phyloP scores from a whole-genome alignment of 2,888 invertebrate species.

The Brachylomia viminalis region DNA sequence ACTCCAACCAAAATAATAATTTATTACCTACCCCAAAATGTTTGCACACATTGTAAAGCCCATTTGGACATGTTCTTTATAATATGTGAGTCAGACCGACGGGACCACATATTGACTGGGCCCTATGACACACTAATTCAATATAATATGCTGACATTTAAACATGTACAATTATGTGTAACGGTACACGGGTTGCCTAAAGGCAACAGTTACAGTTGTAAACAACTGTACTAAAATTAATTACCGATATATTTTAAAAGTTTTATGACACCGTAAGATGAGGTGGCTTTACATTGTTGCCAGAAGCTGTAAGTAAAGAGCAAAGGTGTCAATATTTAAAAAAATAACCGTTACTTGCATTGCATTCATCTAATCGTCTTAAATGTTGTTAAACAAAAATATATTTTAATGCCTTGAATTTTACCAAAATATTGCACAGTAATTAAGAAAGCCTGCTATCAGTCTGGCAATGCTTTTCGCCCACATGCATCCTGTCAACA shows the following conservation, averaged over 20 bases:
- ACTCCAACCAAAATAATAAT: background rate
- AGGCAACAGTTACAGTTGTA: too few species aligned
- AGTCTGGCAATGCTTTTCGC: conserved; percentile 51
- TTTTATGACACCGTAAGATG: conserved; percentile 50
- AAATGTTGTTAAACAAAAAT: background rate
- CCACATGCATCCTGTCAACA: conserved; percentile 65
- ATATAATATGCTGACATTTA: conserved; percentile 63
- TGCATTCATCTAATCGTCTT: background rate
- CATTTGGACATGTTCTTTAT: background rate
- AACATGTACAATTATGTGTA: conserved; percentile 57
- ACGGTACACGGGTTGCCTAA: conserved; percentile 36
- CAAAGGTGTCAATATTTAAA: background rate
- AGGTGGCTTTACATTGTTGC: conserved; percentile 47
- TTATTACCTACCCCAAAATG: background rate
- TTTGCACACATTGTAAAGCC: conserved; percentile 26
- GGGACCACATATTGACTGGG: conserved; percentile 20
- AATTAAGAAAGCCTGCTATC: conserved; percentile 13
- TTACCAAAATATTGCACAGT: background rate
- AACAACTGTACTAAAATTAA: conserved; percentile 63
- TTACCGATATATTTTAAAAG: conserved; percentile 52
- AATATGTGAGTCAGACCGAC: conserved; percentile 52
- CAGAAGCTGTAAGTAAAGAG: conserved; percentile 25
- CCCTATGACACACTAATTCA: conserved; percentile 49
- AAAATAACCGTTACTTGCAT: background rate
- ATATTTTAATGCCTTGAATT: too few species aligned